Base-by-base conservation (phyloP, 2,888 invertebrate genomes). In the Xiphydria camelus region DNA sequence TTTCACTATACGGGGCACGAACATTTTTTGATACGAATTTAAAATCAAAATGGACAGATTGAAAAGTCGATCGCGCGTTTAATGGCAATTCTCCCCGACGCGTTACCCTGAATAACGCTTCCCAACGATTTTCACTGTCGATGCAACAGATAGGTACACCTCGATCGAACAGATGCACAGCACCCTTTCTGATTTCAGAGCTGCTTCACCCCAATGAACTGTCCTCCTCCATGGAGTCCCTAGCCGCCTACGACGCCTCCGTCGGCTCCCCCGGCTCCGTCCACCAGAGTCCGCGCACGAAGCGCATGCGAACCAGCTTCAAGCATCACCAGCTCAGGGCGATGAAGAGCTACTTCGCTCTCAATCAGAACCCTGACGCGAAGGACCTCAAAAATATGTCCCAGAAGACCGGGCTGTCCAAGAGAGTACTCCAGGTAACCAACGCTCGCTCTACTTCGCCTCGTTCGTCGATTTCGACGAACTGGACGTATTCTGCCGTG, bases 321-420 rank as follows among this genome's bases (percentile, higher is more conserved):
- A 99, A 99, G 75, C 99, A 99, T 76, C 96, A 98, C 75, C 99
- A 99, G 76, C 83, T 99, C 51, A 81, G 97, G 50, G 96, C 97
- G 40, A 99, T 99, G 98, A 99, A 99, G 78, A 93, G 94, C 31
- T 99, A 99, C 77, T 99, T 99, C 76, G 90, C 94, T 38, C 90
- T 98, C 70, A 99, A 99, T 79, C 99, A 99, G 79, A 99, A 99
- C 78, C 99, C 99, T 1, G 99, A 99, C 71, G 97, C 99, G 42
- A 99, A 99, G 77, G 99, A 99, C 75, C 81, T 99, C 49, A 98
- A 99, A 75, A 95, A 97, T 71, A 80, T 99, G 55, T 95, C 99
- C 0, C 95, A 97, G 78, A 99, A 99, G 79, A 99, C 99, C 9
- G 97, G 97, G 20, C 82, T 99, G 10, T 94, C 96, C 25, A 99